Evolutionary conservation across 2,113 vertebrate genomes (phyloP), one percentile per base, ranked within the genome.

Genomic region (Cottus gobio): DNA sequence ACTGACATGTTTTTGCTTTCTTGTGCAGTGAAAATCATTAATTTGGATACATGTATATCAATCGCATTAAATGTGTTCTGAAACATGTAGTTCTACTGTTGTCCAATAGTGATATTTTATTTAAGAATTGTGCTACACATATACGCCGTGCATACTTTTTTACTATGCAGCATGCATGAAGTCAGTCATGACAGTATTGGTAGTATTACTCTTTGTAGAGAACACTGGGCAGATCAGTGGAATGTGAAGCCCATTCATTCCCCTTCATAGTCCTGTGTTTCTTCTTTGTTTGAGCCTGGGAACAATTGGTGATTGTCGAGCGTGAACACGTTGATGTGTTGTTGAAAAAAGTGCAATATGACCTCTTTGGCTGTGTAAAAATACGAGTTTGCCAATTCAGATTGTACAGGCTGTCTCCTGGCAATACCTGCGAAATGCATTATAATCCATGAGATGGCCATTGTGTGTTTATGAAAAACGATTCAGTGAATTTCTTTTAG

Each of bases 401-500:
- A 28, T 9, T 31, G 42, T 22, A 6, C 26, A 66, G 46, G 54
- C 73, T 72, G 74, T 68, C 13, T 67, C 52, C n/a, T 83, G 34
- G 52, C n/a, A 67, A 44, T 62, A 73, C 75, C 46, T 62, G 4
- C 5, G 10, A 30, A 66, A 71, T 60, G 42, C 5, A 76, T 31
- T 57, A 28, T 48, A 36, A 63, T 62, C 22, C 3, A 37, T 7
- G 22, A 67, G 16, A 9, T 15, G 52, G 34, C 34, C 44, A 36
- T 67, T 77, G 36, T 66, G 54, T 54, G 26, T 46, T 9, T 62
- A 60, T 50, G 18, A 34, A 65, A 46, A 48, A 58, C 39, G 57
- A 34, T 75, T 75, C 20, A 75, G 62, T 24, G n/a, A 73, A 57
- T 56, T n/a, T 42, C 48, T 65, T 56, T 54, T 24, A 75, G 42